Evolutionary conservation across 2,888 invertebrate genomes (phyloP).

Genomic region (Macaria liturata): DNA sequence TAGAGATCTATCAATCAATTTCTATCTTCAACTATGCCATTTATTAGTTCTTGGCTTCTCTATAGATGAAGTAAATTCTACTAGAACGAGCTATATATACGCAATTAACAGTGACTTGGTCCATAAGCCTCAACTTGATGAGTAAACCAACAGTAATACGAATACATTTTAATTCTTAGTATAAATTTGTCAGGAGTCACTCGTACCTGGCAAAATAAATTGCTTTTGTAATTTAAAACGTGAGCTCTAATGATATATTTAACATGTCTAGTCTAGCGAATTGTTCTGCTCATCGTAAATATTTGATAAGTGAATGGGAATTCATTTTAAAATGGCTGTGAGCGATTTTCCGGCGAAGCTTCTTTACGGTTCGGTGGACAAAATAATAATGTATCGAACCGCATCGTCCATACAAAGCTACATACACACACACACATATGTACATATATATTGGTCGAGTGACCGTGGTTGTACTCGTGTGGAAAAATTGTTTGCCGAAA

Average conservation of each 20-base stretch:
- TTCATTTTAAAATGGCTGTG: constrained; percentile 65
- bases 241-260: constrained; percentile 6
- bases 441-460: constrained; percentile 33
- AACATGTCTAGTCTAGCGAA: constrained; percentile 21
- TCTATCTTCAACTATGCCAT: no score
- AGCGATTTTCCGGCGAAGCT: constrained; percentile 53
- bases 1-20: no score
- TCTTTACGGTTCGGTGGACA: constrained; percentile 56
- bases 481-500: constrained; percentile 21
- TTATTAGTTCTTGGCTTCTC: no score
- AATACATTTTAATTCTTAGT: background rate
- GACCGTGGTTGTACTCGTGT: constrained; percentile 23
- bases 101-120: no score
- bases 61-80: no score
- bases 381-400: constrained; percentile 63
- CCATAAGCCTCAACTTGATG: no score
- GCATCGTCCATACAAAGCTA: constrained; percentile 42
- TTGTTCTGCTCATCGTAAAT: constrained; percentile 48
- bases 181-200: constrained; percentile 46
- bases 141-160: no score
- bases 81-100: no score
- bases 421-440: constrained; percentile 5
- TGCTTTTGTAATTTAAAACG: constrained; percentile 10
- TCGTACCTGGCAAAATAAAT: constrained; percentile 50
- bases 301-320: constrained; percentile 54